These are phyloP conservation scores for Melitaea athalia DNA, from an alignment of 2,888 invertebrate species.

Conservation along the genomic window DNA sequence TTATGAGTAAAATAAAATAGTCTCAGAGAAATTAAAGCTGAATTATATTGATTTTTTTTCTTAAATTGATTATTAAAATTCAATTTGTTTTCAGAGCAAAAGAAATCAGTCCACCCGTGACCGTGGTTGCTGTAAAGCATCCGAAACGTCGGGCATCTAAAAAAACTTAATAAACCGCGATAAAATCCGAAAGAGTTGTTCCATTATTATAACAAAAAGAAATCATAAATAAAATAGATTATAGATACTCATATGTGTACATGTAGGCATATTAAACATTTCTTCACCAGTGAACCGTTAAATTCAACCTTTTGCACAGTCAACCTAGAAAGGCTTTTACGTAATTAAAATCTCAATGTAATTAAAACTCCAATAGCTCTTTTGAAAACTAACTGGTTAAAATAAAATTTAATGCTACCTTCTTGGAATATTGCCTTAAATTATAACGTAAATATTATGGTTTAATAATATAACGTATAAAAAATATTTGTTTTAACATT, in stretches of 20 bases:
- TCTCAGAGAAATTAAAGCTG: too few species aligned
- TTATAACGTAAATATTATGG: background rate
- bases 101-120: too few species aligned
- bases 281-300: conserved; percentile 4
- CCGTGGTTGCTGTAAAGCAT: too few species aligned
- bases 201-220: too few species aligned
- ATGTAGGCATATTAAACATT: background rate
- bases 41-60: too few species aligned
- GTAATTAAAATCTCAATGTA: conserved; percentile 8
- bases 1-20: too few species aligned
- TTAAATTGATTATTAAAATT: too few species aligned
- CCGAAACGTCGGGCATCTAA: too few species aligned
- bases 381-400: background rate
- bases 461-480: background rate
- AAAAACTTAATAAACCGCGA: too few species aligned
- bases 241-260: background rate
- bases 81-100: too few species aligned
- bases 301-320: conserved; percentile 8
- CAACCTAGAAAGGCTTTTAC: conserved; percentile 7
- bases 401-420: background rate
- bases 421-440: background rate
- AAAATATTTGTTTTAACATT: background rate
- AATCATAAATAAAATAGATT: background rate
- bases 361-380: conserved; percentile 5
- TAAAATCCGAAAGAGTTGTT: too few species aligned